phyloP scores from a whole-genome alignment of 2,888 invertebrate genomes.

The Limnephilus marmoratus region DNA sequence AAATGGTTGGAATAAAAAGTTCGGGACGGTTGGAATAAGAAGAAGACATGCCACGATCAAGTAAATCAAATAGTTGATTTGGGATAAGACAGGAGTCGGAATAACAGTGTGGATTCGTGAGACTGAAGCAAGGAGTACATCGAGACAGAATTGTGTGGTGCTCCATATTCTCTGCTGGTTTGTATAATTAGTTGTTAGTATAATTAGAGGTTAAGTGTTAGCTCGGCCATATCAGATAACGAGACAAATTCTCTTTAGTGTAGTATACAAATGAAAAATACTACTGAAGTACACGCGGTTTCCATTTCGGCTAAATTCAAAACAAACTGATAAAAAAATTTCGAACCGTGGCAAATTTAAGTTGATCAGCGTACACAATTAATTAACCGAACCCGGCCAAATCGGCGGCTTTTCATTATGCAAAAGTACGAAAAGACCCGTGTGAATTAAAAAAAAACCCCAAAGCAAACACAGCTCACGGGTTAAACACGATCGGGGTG shows the following conservation, averaged over 20 bases:
- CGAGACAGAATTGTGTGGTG: too few species aligned
- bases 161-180: too few species aligned
- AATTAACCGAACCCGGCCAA: slow-evolving; percentile 20
- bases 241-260: neutral
- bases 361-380: slow-evolving; percentile 38
- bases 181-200: too few species aligned
- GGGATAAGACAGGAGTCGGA: too few species aligned
- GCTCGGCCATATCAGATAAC: too few species aligned
- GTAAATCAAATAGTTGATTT: too few species aligned
- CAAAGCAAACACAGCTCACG: slow-evolving; percentile 6
- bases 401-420: slow-evolving; percentile 43
- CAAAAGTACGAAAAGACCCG: slow-evolving; percentile 13
- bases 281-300: neutral
- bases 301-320: neutral
- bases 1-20: too few species aligned
- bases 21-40: too few species aligned
- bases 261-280: neutral
- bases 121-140: too few species aligned
- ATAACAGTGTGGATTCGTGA: too few species aligned
- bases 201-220: too few species aligned
- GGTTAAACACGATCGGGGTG: neutral
- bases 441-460: slow-evolving; percentile 28
- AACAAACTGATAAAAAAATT: slow-evolving; percentile 28
- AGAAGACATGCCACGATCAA: too few species aligned
- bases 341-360: slow-evolving; percentile 33